Percentiles rank a stretch among this genome's conserved stretches.
phyloP scores from a whole-genome alignment of 2,888 invertebrate species.

The Dione vanillae region DNA sequence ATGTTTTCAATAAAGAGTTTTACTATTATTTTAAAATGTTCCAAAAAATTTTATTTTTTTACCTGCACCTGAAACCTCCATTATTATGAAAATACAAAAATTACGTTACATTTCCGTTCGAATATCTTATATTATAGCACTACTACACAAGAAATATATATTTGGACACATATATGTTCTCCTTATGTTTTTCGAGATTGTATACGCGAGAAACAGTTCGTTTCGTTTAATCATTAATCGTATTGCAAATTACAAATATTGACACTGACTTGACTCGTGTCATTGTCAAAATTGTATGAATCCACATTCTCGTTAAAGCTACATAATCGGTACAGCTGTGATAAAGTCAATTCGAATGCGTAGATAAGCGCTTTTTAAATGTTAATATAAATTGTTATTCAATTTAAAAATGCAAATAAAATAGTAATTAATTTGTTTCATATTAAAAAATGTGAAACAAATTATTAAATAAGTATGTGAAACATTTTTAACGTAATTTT shows the following conservation, averaged over 20 bases:
- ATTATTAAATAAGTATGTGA: too few species aligned
- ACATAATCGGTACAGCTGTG: background rate
- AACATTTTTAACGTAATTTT: too few species aligned
- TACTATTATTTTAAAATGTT: slow-evolving; percentile 31
- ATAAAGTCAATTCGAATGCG: background rate
- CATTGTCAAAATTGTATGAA: slow-evolving; percentile 28
- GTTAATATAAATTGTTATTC: too few species aligned
- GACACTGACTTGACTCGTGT: slow-evolving; percentile 35
- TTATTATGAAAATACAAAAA: slow-evolving; percentile 51
- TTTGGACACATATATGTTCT: slow-evolving; percentile 9
- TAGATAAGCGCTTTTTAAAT: too few species aligned
- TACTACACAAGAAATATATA: slow-evolving; percentile 12
- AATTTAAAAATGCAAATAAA: too few species aligned
- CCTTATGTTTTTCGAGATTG: slow-evolving; percentile 33
- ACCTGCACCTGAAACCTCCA: slow-evolving; percentile 77
- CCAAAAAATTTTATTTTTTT: slow-evolving; percentile 45
- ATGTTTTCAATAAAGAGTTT: slow-evolving; percentile 2
- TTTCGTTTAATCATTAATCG: slow-evolving; percentile 17
- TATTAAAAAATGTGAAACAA: too few species aligned
- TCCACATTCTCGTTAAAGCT: background rate
- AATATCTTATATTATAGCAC: slow-evolving; percentile 14
- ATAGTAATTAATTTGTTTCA: too few species aligned
- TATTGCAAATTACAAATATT: slow-evolving; percentile 33
- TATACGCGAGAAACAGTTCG: slow-evolving; percentile 33
- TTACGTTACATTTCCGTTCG: slow-evolving; percentile 42